Evolutionary conservation across 2,797 vertebrate genomes (phyloP).

Genomic region (Peromyscus attwateri): DNA sequence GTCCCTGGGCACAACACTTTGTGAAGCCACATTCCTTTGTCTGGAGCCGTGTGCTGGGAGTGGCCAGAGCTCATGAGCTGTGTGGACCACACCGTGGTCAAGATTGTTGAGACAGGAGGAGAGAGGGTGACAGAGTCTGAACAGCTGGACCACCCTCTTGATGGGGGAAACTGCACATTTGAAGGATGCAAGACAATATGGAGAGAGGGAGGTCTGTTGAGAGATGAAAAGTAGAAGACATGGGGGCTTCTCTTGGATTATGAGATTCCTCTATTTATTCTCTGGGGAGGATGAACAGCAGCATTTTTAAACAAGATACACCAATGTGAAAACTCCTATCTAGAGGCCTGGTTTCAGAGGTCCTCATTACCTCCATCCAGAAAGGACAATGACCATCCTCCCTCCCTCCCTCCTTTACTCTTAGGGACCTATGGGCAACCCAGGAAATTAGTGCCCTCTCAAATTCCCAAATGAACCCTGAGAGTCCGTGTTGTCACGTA

Average conservation of each 20-base stretch:
- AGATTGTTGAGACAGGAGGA: neutral
- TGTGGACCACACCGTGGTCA: neutral
- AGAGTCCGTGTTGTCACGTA: neutral
- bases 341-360: neutral
- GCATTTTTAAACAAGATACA: neutral
- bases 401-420: neutral
- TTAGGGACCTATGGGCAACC: neutral
- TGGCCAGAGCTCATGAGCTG: neutral
- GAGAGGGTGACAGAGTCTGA: too few relatives aligned
- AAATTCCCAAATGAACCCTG: neutral
- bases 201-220: too few relatives aligned
- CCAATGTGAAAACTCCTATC: neutral
- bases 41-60: neutral
- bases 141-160: neutral
- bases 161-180: neutral
- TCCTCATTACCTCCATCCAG: neutral
- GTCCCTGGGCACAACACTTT: fast-evolving
- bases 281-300: neutral
- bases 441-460: neutral
- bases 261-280: neutral
- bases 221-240: neutral
- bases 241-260: neutral
- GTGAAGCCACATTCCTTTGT: neutral
- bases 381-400: neutral
- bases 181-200: neutral